Conservation (phyloP, 2,113 vertebrate species). For the Labeo catla region DNA sequence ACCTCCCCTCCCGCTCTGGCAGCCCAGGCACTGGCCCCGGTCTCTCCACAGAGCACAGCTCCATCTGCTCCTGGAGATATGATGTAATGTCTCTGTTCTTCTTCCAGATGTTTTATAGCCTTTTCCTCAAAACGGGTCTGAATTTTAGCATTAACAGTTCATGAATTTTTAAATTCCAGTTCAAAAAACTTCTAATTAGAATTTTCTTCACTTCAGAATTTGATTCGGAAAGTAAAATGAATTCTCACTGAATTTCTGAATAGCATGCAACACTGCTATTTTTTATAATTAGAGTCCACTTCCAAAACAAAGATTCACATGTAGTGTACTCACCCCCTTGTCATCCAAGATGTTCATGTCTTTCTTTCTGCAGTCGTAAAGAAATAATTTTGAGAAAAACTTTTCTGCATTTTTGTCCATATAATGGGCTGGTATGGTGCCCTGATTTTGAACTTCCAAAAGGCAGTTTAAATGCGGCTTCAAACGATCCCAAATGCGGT, state of each 20-base stretch:
- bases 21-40: conserved; percentile 75
- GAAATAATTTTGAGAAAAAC: no score
- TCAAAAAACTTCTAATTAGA: not conserved
- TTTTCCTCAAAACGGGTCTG: not conserved
- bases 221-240: not conserved
- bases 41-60: conserved; percentile 83
- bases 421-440: no score
- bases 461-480: no score
- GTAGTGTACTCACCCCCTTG: no score
- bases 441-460: no score
- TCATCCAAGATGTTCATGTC: no score
- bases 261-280: not conserved
- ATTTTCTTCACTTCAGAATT: not conserved
- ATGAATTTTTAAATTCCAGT: not conserved
- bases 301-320: no score
- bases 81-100: conserved; percentile 71
- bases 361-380: no score
- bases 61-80: conserved; percentile 84
- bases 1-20: conserved; percentile 74
- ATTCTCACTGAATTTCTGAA: not conserved
- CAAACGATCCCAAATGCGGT: no score
- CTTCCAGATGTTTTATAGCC: not conserved
- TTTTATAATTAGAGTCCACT: no score
- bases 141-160: not conserved
- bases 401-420: no score